A percentile compares a stretch with the other conserved stretches of the same genome.
Conservation (phyloP, 2,888 invertebrate genomes). For the Acanthosoma haemorrhoidale region DNA sequence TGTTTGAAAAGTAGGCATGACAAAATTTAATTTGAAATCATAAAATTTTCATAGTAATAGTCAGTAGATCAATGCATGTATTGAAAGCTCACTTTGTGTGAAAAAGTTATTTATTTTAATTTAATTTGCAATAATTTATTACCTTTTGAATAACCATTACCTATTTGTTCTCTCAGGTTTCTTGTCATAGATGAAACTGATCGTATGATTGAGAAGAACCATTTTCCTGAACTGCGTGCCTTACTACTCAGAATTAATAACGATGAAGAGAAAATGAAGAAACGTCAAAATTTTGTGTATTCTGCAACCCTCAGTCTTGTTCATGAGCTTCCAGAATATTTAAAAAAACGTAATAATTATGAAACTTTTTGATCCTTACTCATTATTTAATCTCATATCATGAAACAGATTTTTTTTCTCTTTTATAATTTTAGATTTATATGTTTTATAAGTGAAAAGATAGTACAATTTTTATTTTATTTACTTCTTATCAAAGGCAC, state of each 20-base stretch:
- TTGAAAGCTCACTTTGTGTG: too few species aligned
- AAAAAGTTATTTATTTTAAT: too few species aligned
- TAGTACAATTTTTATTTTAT: too few species aligned
- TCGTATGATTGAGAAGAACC: conserved; percentile 93
- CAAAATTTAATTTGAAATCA: too few species aligned
- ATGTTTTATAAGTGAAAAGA: too few species aligned
- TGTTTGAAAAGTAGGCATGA: too few species aligned
- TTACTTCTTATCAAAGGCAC: too few species aligned
- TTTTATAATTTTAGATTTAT: too few species aligned
- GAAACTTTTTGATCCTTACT: too few species aligned
- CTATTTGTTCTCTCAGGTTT: conserved; percentile 54
- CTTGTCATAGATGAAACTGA: conserved; percentile 98
- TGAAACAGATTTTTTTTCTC: too few species aligned
- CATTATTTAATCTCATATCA: too few species aligned
- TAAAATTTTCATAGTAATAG: neutral
- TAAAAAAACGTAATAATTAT: conserved; percentile 44
- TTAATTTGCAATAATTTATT: neutral
- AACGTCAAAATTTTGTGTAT: conserved; percentile 90
- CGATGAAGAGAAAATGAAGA: conserved; percentile 51
- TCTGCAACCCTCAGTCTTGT: conserved; percentile 93
- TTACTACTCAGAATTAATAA: conserved; percentile 74
- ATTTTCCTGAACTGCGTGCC: conserved; percentile 84
- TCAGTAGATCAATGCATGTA: too few species aligned
- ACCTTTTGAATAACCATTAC: neutral
- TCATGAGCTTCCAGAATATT: conserved; percentile 73